Evolutionary conservation across 2,797 vertebrate genomes (phyloP), one percentile per base, ranked within the genome.

Genomic region (Cuniculus paca): DNA sequence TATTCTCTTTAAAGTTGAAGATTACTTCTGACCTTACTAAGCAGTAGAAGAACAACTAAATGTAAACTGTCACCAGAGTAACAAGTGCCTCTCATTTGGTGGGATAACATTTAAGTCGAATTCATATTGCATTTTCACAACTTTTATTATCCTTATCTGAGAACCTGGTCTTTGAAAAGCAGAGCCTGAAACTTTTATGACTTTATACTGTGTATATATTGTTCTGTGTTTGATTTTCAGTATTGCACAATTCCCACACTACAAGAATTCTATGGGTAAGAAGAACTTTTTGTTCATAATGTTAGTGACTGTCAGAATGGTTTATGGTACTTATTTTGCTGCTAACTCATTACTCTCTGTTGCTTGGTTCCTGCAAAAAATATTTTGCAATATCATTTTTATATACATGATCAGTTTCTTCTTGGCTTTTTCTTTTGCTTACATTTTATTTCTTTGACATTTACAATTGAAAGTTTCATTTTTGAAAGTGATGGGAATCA

Each of bases 361-460:
- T 80, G 52, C 52, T 96, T 61, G 68, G 84, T 95, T 97, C 60
- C 86, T 83, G 48, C 93, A 91, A 79, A 92, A 94, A 89, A 90
- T 78, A 81, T 86, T 95, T 92, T 89, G 68, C 93, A 75, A 58
- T 87, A 78, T 54, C 39, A 87, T 91, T 95, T 96, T 75, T 91
- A 68, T 88, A 42, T 54, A 17, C 22, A 61, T 87, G 48, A 63
- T 82, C 70, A 96, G 50, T 83, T 81, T 60, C 52, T 78, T 80
- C 96, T 77, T 84, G 74, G 63, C 12, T 91, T 87, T 92, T 96
- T 9, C 48, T 36, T 85, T 92, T 90, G 68, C 86, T 92, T 95
- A 80, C 22, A 81, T 88, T 97, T 94, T 96, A 89, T 92, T 95
- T 96, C 58, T 94, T 86, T 95, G 91, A 95, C 88, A 84, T 75